These are phyloP conservation scores for Rhincodon typus DNA, from an alignment of 2,797 vertebrate species.

Conservation along the genomic window DNA sequence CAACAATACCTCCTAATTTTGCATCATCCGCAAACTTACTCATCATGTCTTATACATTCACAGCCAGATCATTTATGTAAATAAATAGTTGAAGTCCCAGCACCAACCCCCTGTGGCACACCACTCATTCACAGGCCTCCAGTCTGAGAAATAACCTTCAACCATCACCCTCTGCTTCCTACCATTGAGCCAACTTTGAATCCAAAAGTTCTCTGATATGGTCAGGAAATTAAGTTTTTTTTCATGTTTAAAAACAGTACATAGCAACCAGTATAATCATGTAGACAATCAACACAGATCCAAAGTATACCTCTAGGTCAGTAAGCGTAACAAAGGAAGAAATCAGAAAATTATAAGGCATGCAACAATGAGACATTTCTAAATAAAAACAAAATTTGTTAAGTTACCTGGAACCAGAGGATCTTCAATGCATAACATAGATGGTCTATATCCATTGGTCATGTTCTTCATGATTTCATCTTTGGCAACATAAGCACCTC, in stretches of 20 bases:
- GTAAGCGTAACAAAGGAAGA: background rate
- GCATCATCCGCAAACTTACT: too few species aligned
- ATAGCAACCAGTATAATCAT: background rate
- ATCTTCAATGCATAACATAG: conserved; percentile 96
- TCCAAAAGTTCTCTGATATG: background rate
- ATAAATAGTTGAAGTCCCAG: too few species aligned
- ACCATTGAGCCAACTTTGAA: too few species aligned
- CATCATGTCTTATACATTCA: too few species aligned
- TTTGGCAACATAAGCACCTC: conserved; percentile 91
- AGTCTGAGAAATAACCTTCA: too few species aligned
- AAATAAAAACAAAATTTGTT: background rate
- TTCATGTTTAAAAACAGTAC: background rate
- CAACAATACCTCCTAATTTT: too few species aligned
- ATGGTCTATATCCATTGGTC: conserved; percentile 86
- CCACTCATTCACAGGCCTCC: too few species aligned
- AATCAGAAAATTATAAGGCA: background rate
- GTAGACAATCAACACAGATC: background rate
- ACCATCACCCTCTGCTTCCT: too few species aligned
- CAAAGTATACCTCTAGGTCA: background rate
- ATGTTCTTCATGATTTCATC: conserved; percentile 94
- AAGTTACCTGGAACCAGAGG: conserved; percentile 81
- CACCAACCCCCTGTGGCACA: too few species aligned
- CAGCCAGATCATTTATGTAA: too few species aligned
- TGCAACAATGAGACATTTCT: background rate
- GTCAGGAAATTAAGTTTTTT: background rate